Evolutionary conservation across 2,797 vertebrate species (phyloP), one percentile per base, ranked within the genome.

Genomic region (Eulemur coronatus): DNA sequence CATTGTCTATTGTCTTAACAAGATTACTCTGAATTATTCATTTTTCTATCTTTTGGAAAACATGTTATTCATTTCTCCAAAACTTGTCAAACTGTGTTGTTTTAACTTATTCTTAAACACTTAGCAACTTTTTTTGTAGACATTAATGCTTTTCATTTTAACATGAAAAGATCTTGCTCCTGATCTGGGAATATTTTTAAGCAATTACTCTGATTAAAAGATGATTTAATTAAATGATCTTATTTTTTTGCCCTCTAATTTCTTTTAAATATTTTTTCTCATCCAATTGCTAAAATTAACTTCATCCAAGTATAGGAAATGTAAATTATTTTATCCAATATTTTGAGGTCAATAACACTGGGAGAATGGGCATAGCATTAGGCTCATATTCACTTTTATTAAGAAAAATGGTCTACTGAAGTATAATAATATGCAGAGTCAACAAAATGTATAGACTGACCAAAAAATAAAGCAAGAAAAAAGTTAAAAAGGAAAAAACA

Each of bases 51-150:
- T 96, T 94, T 87, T 79, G 22, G 46, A 94, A 95, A 96, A 35
- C 48, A 18, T 92, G 72, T 72, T 79, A 89, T 87, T 89, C 59
- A 70, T 92, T 84, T 94, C 89, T 93, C 52, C 61, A 63, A 90
- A 96, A 76, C 22, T 70, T 86, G 35, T 93, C 84, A 93, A 69
- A 79, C 4, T 30, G n/a, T 87, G n/a, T 13, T 55, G 18, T 76
- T 91, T 82, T 95, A 78, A 91, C 52, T 61, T 93, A 70, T 65
- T 89, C 84, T 89, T 97, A 97, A 91, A 90, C 65, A 96, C 43
- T 57, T 48, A 14, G 67, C 35, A 73, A 10, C 55, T 70, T 81
- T 67, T 67, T 81, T 59, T 35, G 26, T 59, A 82, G 7, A 52
- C 46, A 91, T 79, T 88, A 81, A 41, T 26, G 59, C 26, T 72